Evolutionary conservation across 2,888 invertebrate species (phyloP).

Genomic region (Deilephila elpenor): DNA sequence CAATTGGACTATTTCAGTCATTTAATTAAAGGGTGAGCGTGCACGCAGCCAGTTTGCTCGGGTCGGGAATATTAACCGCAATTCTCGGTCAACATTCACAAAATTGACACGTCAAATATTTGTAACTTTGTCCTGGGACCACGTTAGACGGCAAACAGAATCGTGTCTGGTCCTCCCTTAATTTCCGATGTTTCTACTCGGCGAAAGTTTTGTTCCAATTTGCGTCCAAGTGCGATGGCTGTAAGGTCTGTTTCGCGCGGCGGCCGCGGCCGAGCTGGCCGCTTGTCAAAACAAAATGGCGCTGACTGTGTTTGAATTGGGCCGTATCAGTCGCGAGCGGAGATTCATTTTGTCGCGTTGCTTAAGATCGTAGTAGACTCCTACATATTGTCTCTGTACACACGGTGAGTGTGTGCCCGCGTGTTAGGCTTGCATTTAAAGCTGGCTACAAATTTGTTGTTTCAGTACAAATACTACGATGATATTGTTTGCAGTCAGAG

Average conservation of each 20-base stretch:
- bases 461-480: slow-evolving; percentile 83
- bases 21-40: slow-evolving; percentile 80
- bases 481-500: slow-evolving; percentile 83
- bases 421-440: slow-evolving; percentile 83
- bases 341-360: slow-evolving; percentile 85
- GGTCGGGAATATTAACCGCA: slow-evolving; percentile 83
- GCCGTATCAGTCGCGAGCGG: slow-evolving; percentile 83
- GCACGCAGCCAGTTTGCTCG: slow-evolving; percentile 71
- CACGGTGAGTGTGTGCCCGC: slow-evolving; percentile 79
- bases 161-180: slow-evolving; percentile 84
- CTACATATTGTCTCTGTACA: slow-evolving; percentile 83
- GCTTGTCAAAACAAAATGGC: slow-evolving; percentile 84
- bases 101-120: slow-evolving; percentile 86
- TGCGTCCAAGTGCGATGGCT: slow-evolving; percentile 52
- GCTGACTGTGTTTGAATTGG: slow-evolving; percentile 83
- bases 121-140: slow-evolving; percentile 84
- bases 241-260: slow-evolving; percentile 63
- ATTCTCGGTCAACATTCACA: slow-evolving; percentile 85
- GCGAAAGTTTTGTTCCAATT: slow-evolving; percentile 51
- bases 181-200: slow-evolving; percentile 82
- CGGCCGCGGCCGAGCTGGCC: slow-evolving; percentile 65
- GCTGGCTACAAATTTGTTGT: slow-evolving; percentile 84
- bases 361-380: slow-evolving; percentile 82
- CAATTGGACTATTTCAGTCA: slow-evolving; percentile 79
- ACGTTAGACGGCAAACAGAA: slow-evolving; percentile 84